These are phyloP conservation scores for Drosophila kurseongensis DNA, from an alignment of 1,140 invertebrate species.

Conservation along the genomic window DNA sequence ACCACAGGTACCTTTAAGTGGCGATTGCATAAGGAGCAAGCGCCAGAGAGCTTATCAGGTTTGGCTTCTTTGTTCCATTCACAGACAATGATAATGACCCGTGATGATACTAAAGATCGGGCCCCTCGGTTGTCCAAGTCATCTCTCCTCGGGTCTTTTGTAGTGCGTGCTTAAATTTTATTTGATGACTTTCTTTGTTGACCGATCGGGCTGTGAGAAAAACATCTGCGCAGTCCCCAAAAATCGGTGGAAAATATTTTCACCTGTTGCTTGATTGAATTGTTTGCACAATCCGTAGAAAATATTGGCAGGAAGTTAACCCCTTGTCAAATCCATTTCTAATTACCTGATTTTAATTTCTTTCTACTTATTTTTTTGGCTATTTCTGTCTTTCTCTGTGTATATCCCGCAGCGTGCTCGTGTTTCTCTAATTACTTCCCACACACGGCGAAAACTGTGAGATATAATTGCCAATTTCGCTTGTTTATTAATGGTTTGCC, in stretches of 20 bases:
- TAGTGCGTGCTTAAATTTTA: constrained; percentile 55
- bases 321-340: constrained; percentile 43
- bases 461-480: constrained; percentile 42
- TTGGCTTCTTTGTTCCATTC: constrained; percentile 37
- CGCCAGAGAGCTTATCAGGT: constrained; percentile 53
- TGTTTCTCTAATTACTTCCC: constrained; percentile 53
- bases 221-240: constrained; percentile 34
- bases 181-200: constrained; percentile 75
- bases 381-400: background rate
- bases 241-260: constrained; percentile 63
- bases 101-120: constrained; percentile 63
- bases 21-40: constrained; percentile 61
- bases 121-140: constrained; percentile 44
- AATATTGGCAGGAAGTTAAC: constrained; percentile 32
- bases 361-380: constrained; percentile 3
- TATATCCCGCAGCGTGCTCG: constrained; percentile 3
- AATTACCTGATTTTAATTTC: constrained; percentile 28
- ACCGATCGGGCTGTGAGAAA: constrained; percentile 47
- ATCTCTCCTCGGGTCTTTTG: constrained; percentile 53
- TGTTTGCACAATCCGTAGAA: constrained; percentile 31
- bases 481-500: constrained; percentile 19
- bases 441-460: constrained; percentile 34
- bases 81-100: constrained; percentile 56
- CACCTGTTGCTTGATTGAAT: constrained; percentile 52
- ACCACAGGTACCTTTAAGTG: constrained; percentile 24